phyloP scores from a whole-genome alignment of 2,797 vertebrate species.

The Melanotaenia parkinsoni region DNA sequence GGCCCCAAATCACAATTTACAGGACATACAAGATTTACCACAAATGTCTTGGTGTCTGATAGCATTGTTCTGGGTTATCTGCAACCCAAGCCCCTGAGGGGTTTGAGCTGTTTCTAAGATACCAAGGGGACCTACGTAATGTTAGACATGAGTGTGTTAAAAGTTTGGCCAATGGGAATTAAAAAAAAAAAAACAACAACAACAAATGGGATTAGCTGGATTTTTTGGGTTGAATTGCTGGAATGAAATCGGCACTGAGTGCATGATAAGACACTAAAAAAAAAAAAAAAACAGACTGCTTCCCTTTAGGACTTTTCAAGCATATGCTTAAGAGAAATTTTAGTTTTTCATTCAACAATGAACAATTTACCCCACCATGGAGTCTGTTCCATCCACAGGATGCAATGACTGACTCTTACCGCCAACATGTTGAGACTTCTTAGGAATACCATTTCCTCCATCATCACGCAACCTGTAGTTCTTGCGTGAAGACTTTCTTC shows the following conservation, averaged over 20 bases:
- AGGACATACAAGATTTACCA: not conserved
- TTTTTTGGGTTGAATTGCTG: not conserved
- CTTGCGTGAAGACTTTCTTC: conserved; percentile 75
- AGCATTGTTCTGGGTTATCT: not conserved
- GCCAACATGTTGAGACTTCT: conserved; percentile 28
- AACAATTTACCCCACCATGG: not conserved
- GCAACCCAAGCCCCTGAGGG: not conserved
- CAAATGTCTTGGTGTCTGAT: conserved; percentile 3
- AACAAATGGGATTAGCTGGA: not conserved
- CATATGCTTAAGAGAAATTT: too few species aligned
- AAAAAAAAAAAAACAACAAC: not conserved
- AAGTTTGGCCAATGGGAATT: not conserved
- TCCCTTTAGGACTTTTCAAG: too few species aligned
- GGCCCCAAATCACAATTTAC: not conserved
- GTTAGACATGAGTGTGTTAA: not conserved
- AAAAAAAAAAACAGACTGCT: not conserved
- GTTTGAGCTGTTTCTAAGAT: not conserved
- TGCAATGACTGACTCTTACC: conserved; percentile 12
- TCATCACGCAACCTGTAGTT: conserved; percentile 69
- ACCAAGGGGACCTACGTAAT: conserved; percentile 1
- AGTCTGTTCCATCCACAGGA: not conserved
- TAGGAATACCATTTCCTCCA: conserved; percentile 66
- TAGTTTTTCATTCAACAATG: too few species aligned
- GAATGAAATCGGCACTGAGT: not conserved
- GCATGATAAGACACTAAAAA: not conserved